A percentile compares a stretch with the other conserved stretches of the same genome.
Conservation (phyloP, 2,113 vertebrate genomes). For the Cyprichromis sp. region DNA sequence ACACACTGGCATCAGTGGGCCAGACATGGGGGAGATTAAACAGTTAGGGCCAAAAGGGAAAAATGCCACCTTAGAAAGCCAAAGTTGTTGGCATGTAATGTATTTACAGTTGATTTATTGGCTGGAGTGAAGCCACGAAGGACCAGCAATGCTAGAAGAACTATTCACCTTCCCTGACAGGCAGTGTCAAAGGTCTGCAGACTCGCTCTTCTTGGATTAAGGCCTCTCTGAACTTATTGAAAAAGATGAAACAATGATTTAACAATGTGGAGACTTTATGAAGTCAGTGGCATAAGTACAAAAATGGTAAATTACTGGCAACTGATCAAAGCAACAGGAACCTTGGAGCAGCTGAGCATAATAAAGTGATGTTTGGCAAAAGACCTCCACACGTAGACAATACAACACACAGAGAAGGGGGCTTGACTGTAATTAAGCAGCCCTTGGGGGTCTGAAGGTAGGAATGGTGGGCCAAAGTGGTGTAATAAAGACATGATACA, state of each 20-base stretch:
- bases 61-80: constrained; percentile 52
- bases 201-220: not conserved
- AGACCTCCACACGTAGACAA: not conserved
- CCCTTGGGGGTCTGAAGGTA: not conserved
- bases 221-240: not conserved
- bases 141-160: not conserved
- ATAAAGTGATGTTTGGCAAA: constrained; percentile 18
- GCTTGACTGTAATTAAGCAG: not conserved
- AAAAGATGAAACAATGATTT: constrained; percentile 28
- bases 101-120: constrained; percentile 55
- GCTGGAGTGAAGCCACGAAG: constrained; percentile 30
- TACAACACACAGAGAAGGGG: not conserved
- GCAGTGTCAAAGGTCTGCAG: not conserved
- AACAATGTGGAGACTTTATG: not conserved
- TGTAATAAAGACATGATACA: constrained; percentile 7
- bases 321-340: not conserved
- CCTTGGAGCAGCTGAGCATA: not conserved
- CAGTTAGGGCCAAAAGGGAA: constrained; percentile 36
- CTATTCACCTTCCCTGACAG: constrained; percentile 34
- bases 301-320: constrained; percentile 14
- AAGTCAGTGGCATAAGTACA: constrained; percentile 1
- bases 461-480: not conserved
- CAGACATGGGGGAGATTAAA: constrained; percentile 45
- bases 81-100: constrained; percentile 38
- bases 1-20: constrained; percentile 9